These are phyloP conservation scores for Volucella inanis DNA, from an alignment of 2,888 invertebrate genomes.

Conservation along the genomic window DNA sequence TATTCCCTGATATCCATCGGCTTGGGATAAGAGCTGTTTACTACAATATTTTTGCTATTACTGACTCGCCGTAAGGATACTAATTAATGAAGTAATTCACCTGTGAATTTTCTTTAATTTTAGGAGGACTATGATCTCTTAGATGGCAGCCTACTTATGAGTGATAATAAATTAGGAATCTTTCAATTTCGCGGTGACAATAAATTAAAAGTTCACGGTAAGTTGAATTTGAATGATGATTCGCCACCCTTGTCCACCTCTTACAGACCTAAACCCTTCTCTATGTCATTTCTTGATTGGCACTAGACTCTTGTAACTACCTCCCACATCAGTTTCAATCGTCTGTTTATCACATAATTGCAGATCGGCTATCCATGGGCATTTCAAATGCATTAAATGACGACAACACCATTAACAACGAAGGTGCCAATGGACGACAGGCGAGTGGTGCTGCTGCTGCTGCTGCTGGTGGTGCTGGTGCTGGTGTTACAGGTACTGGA, in stretches of 20 bases:
- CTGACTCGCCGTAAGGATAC: too few relatives aligned
- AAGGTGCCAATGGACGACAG: slow-evolving; percentile 73
- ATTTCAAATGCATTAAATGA: slow-evolving; percentile 75
- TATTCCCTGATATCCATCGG: too few relatives aligned
- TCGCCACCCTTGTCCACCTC: background rate
- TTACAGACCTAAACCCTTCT: background rate
- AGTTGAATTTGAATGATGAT: slow-evolving; percentile 76
- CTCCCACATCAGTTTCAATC: background rate
- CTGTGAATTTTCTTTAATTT: slow-evolving; percentile 50
- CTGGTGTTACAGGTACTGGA: slow-evolving; percentile 65
- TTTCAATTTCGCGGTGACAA: slow-evolving; percentile 82
- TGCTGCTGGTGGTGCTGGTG: slow-evolving; percentile 11
- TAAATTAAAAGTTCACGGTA: slow-evolving; percentile 83
- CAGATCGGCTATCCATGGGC: slow-evolving; percentile 75
- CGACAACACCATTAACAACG: slow-evolving; percentile 74
- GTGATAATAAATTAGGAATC: slow-evolving; percentile 83
- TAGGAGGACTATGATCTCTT: slow-evolving; percentile 82
- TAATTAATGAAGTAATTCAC: too few relatives aligned
- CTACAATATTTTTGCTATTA: too few relatives aligned
- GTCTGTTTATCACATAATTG: slow-evolving; percentile 55
- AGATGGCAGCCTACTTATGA: slow-evolving; percentile 81
- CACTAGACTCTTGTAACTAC: background rate
- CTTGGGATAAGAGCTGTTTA: too few relatives aligned
- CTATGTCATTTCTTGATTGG: background rate
- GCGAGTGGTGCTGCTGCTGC: slow-evolving; percentile 47